These are phyloP conservation scores for Himalopsyche kuldschensis DNA, from an alignment of 2,888 invertebrate genomes.

Conservation along the genomic window DNA sequence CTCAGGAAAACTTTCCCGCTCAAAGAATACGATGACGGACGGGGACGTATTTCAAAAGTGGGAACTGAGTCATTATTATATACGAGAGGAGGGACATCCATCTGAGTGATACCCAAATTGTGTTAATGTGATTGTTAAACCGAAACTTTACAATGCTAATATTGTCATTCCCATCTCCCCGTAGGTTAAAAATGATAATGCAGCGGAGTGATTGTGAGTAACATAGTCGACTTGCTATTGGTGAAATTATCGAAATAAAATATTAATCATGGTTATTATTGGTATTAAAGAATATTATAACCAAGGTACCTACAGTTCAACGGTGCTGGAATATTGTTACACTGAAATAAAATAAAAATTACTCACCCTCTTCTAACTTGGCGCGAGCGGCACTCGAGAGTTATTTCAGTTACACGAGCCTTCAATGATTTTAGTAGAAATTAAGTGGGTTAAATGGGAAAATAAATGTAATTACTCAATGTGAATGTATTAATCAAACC, in stretches of 20 bases:
- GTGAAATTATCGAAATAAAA: neutral
- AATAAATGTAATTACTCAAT: neutral
- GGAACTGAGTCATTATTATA: neutral
- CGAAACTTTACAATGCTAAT: neutral
- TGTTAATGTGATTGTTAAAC: neutral
- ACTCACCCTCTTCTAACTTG: constrained; percentile 35
- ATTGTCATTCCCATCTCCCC: neutral
- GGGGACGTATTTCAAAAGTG: neutral
- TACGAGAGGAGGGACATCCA: neutral
- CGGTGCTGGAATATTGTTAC: constrained; percentile 30
- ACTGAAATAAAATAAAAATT: constrained; percentile 31
- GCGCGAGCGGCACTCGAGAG: constrained; percentile 19
- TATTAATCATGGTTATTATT: constrained; percentile 1
- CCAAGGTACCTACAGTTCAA: constrained; percentile 21
- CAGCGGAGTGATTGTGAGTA: neutral
- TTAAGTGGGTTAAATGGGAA: neutral
- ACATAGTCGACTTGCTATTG: neutral
- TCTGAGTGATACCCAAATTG: neutral
- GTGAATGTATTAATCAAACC: too few relatives aligned
- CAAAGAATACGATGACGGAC: neutral
- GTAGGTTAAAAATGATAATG: neutral
- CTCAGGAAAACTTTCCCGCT: neutral
- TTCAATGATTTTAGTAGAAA: neutral
- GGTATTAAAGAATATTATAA: constrained; percentile 8
- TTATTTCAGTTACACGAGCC: constrained; percentile 25